These are phyloP conservation scores for Pseudotriccus pelzelni DNA, from an alignment of 2,797 vertebrate species.

Conservation along the genomic window DNA sequence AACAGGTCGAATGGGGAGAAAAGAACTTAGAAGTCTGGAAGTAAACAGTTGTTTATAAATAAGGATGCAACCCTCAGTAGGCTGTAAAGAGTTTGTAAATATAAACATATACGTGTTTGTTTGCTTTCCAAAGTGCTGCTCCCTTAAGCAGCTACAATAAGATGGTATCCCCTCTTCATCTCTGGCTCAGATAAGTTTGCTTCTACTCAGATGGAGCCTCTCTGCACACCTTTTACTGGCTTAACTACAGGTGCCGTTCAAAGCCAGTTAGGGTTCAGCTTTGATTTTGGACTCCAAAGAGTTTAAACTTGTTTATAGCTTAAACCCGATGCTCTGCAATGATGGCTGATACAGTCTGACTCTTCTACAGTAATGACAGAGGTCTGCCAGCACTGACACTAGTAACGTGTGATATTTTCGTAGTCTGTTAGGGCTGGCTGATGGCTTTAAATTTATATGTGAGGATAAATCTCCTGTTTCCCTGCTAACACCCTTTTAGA, in stretches of 20 bases:
- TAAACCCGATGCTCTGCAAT: not conserved
- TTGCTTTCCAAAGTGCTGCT: not conserved
- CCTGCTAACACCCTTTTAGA: not conserved
- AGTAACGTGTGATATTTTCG: not conserved
- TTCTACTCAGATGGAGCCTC: not conserved
- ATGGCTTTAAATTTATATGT: not conserved
- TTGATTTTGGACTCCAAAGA: not conserved
- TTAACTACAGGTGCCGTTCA: not conserved
- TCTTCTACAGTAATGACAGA: not conserved
- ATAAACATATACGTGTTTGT: rapidly evolving
- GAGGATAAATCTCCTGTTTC: not conserved
- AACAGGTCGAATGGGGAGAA: not conserved
- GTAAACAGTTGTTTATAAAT: not conserved
- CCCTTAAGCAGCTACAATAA: rapidly evolving
- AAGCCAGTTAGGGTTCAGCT: not conserved
- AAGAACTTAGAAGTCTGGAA: not conserved
- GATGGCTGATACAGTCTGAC: not conserved
- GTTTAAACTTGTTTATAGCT: not conserved
- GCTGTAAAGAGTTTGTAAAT: not conserved
- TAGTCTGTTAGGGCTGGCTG: not conserved
- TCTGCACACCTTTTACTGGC: not conserved
- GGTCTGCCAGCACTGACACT: not conserved
- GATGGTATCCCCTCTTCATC: not conserved
- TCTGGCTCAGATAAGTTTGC: not conserved
- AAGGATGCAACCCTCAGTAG: not conserved